Percentiles rank a stretch among this genome's conserved stretches.
Conservation (phyloP, 1,140 invertebrate genomes). For the Eriocheir sinensis region DNA sequence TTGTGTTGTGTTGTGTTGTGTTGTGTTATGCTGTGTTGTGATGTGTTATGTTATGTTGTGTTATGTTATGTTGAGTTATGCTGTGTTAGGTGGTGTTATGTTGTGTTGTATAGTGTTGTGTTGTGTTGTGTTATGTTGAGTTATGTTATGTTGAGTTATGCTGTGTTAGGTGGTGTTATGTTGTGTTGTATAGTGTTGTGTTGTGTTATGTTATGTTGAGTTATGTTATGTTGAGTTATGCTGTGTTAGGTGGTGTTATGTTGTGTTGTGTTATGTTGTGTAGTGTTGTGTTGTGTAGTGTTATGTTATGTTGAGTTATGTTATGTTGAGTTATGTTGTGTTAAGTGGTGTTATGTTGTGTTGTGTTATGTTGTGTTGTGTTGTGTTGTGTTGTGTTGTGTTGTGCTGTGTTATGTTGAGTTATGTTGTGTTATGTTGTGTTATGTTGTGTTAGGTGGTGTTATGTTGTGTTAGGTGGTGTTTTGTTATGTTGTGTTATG, state of each 20-base stretch:
- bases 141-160: too few species aligned
- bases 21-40: too few species aligned
- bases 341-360: slow-evolving; percentile 20
- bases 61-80: too few species aligned
- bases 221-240: neutral
- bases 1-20: too few species aligned
- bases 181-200: too few species aligned
- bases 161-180: too few species aligned
- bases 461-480: neutral
- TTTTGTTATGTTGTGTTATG: neutral
- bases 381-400: neutral
- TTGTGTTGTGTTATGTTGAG: too few species aligned
- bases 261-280: slow-evolving; percentile 28
- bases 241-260: slow-evolving; percentile 33
- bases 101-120: too few species aligned
- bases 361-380: slow-evolving; percentile 15
- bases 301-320: slow-evolving; percentile 33
- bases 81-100: too few species aligned
- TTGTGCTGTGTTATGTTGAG: slow-evolving; percentile 1
- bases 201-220: too few species aligned
- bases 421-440: slow-evolving; percentile 5
- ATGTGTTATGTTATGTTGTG: too few species aligned
- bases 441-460: neutral
- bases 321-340: slow-evolving; percentile 30
- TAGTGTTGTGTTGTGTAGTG: slow-evolving; percentile 35